Base-by-base conservation (phyloP, 2,888 invertebrate species). In the Pharmacophagus antenor region DNA sequence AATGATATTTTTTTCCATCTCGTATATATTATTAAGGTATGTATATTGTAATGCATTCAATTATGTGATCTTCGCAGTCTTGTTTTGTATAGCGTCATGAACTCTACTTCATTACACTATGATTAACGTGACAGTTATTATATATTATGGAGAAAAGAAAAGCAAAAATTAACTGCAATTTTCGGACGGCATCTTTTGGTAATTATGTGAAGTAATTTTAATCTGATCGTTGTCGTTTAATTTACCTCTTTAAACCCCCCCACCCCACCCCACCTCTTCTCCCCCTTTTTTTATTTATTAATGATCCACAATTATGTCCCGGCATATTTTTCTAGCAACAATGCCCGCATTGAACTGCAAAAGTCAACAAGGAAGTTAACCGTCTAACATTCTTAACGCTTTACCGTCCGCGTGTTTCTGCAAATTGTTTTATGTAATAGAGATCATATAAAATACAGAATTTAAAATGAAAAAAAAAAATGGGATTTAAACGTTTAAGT, bases 131-230 rank as follows among this genome's bases (percentile, higher is more conserved):
- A 58, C 54, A 31, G 31, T 56, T 56, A 46, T 56, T 42, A 56
- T 50, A 17, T n/a, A 58, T 56, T 53, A 55, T 56, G 53, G 31
- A 44, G 50, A 37, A 56, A 51, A 61, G 61, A 62, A 58, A 56
- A 44, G n/a, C 15, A 37, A 15, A 37, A 5, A 3, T n/a, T 37
- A n/a, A 44, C 15, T 27, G 27, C 49, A 61, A 62, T 63, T 65
- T 65, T 66, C 61, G 64, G 69, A 63, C 66, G 69, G 64, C 63
- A 65, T 65, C 65, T 70, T 74, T 73, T 69, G 70, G 66, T 71
- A 72, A 74, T 69, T 71, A 75, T 72, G 74, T 76, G 73, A 72
- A 76, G 67, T 76, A 75, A 75, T 75, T 73, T 70, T 75, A 75
- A 75, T 72, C 70, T 67, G 68, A 65, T 49, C n/a, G 51, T 50